phyloP scores from a whole-genome alignment of 2,797 vertebrate genomes.

The Ctenopoma kingsleyae region DNA sequence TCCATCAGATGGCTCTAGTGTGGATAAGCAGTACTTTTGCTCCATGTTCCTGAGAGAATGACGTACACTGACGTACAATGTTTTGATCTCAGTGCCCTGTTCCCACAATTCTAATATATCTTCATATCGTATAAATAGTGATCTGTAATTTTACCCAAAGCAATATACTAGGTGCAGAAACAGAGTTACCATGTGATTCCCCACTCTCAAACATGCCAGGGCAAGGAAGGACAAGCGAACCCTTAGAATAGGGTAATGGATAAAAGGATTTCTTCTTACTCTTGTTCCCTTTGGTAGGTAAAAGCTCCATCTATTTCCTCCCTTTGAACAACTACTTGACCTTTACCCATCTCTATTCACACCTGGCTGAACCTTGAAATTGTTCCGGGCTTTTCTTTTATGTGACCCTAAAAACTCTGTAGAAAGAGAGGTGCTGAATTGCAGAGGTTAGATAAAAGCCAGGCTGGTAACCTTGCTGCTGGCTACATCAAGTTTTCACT shows the following conservation, averaged over 20 bases:
- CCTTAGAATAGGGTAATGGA: constrained; percentile 40
- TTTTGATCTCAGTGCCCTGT: background rate
- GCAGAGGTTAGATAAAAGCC: constrained; percentile 56
- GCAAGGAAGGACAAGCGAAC: constrained; percentile 49
- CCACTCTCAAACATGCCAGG: constrained; percentile 8
- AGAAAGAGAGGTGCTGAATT: constrained; percentile 38
- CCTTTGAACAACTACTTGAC: constrained; percentile 67
- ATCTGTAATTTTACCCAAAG: constrained; percentile 13
- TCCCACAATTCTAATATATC: background rate
- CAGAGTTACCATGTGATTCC: background rate
- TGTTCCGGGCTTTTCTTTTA: constrained; percentile 58
- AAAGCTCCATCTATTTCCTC: constrained; percentile 57
- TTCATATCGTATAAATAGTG: background rate
- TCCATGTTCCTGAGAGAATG: background rate
- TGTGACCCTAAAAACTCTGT: constrained; percentile 44
- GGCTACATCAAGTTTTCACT: constrained; percentile 15
- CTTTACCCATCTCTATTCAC: constrained; percentile 67
- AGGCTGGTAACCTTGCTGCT: constrained; percentile 42
- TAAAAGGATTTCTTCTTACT: constrained; percentile 42
- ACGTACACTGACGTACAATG: background rate
- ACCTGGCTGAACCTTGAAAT: constrained; percentile 67
- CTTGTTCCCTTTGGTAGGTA: constrained; percentile 45
- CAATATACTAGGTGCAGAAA: constrained; percentile 2
- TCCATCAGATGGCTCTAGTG: constrained; percentile 27
- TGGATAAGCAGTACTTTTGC: constrained; percentile 12